These are phyloP conservation scores for Gandaritis pyraliata DNA, from an alignment of 2,888 invertebrate genomes.

Conservation along the genomic window DNA sequence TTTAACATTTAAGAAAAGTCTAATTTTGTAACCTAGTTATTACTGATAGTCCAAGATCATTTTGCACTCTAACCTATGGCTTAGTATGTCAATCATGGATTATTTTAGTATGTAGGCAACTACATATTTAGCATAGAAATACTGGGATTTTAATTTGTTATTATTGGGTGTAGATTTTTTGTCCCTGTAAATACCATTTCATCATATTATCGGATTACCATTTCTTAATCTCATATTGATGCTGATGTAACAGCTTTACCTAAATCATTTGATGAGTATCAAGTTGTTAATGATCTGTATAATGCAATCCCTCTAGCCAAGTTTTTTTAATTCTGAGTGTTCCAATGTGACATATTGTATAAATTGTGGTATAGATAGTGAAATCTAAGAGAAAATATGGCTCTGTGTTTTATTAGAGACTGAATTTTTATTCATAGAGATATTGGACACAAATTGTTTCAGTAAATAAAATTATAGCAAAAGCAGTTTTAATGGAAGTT, in stretches of 20 bases:
- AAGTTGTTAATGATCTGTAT: too few species aligned
- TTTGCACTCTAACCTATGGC: slow-evolving; percentile 16
- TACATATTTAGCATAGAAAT: slow-evolving; percentile 15
- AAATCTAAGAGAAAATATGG: slow-evolving; percentile 13
- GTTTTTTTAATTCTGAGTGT: not conserved
- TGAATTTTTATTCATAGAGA: slow-evolving; percentile 10
- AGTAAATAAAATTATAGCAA: slow-evolving; percentile 20
- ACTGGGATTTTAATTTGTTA: slow-evolving; percentile 17
- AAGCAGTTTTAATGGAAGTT: slow-evolving; percentile 41
- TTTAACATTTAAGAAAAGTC: slow-evolving; percentile 7
- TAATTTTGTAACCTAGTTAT: slow-evolving; percentile 6
- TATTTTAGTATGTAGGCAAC: slow-evolving; percentile 19
- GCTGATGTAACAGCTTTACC: not conserved
- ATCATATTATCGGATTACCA: not conserved
- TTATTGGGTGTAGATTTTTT: slow-evolving; percentile 6
- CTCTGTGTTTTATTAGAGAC: slow-evolving; percentile 2
- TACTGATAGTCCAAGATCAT: slow-evolving; percentile 15
- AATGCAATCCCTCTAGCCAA: not conserved
- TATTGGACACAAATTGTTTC: slow-evolving; percentile 7
- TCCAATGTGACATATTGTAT: not conserved
- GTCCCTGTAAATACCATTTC: slow-evolving; percentile 19
- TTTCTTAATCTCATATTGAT: not conserved
- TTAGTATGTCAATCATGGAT: slow-evolving; percentile 22
- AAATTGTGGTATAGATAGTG: slow-evolving; percentile 1
- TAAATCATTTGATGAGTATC: too few species aligned